Base-by-base conservation (phyloP, 2,888 invertebrate genomes). In the Danaus chrysippus region DNA sequence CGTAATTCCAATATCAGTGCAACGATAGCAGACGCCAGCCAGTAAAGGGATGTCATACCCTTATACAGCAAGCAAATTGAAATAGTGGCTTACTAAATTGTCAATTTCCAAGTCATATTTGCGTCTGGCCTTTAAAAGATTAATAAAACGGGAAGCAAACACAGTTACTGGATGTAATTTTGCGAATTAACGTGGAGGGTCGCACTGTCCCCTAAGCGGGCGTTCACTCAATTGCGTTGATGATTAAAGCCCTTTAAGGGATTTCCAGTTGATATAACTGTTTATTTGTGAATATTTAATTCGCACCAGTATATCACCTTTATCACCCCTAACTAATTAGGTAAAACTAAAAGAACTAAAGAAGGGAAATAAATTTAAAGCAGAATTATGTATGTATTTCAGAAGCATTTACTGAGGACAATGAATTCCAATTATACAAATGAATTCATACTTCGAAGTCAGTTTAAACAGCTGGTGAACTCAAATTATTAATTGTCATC, bases 91-190 rank as follows among this genome's bases (percentile, higher is more conserved):
- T 60, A 62, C 59, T 65, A 68, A 69, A 66, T 69, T 69, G 68
- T 54, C 68, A 67, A 66, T 67, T 66, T 62, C 56, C 65, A 64
- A 62, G 55, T 65, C 60, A 68, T 66, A 69, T 72, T 67, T 65
- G 60, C 66, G 65, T 63, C 61, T 66, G 70, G 65, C 69, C 71
- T 70, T 69, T 68, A 68, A 73, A 71, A 70, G 71, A 71, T 72
- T 73, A 73, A 72, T 74, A 73, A 75, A 76, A 72, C 71, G 68
- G 70, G 72, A 72, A 71, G 73, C 72, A 70, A 72, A 76, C 71
- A 71, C 68, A 70, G 73, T 68, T 72, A 73, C 76, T 73, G 75
- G 70, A 75, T 75, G 78, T 78, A 76, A 78, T 80, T 80, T 67
- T 75, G 71, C 71, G 73, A 78, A 78, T 78, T 76, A 75, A 72